Base-by-base conservation (phyloP, 1,140 invertebrate species). In the Idris sp. region DNA sequence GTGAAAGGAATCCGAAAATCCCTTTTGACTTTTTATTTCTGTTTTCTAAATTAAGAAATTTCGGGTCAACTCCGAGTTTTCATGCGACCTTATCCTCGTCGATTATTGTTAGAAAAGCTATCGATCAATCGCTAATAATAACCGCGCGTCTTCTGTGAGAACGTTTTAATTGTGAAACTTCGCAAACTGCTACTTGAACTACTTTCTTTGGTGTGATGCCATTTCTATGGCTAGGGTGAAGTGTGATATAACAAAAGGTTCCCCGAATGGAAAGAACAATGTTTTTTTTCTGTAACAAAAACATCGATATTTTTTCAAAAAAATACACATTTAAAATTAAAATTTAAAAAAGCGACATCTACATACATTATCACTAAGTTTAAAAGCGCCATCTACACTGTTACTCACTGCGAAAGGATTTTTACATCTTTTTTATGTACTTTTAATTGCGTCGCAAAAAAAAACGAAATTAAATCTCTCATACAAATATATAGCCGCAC, bases 51-150 rank as follows among this genome's bases (percentile, higher is more conserved):
- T 58, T 44, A 58, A 68, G 53, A 38, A 58, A 59, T 49, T 56
- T 49, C 53, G 31, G n/a, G n/a, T n/a, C 46, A 31, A 54, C 33
- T 61, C 18, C 14, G n/a, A n/a, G n/a, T 54, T 71, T 46, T 40
- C 26, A 30, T 26, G 33, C 41, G 48, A 64, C 43, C 51, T 64
- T 58, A 64, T 64, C 58, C 15, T 33, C 41, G 56, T 40, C 43
- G 49, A 72, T 72, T 72, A 72, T 64, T 64, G 49, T 64, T 49
- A 43, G 51, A 18, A 18, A 56, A 40, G 28, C 35, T 43, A 72
- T 72, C 68, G 68, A 72, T 73, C 69, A 65, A 73, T 64, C 46
- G 69, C 69, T 73, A 73, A 73, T 73, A 73, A 73, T 73, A 73
- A 73, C 69, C 31, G 53, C 9, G 53, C 7, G 58, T 58, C 49